Base-by-base conservation (phyloP, 2,888 invertebrate genomes). In the Mycalesis mineus region DNA sequence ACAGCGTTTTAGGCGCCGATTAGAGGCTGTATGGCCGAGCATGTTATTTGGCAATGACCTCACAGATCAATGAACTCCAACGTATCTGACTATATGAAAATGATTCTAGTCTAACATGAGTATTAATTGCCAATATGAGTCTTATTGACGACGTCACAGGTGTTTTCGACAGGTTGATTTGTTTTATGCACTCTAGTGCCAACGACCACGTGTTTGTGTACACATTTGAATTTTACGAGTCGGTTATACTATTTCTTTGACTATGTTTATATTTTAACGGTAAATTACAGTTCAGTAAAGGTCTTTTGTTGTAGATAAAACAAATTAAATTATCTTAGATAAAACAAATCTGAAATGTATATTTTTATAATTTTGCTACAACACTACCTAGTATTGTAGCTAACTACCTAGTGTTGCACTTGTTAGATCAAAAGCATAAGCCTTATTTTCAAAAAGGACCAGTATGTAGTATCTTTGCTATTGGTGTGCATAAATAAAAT, bases 41-140 rank as follows among this genome's bases (percentile, higher is more conserved):
- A 74, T 74, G 78, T 80, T 81, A 85, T 88, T 88, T 83, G 88
- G 86, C 88, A 88, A 87, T 87, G 88, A 88, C 85, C 88, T 78
- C 83, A 64, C 70, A 69, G 85, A 73, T 84, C 86, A 73, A 76
- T 79, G 80, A 83, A 75, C 86, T 69, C 77, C 62, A 14, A 47
- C 44, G 50, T 55, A 45, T 52, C 60, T 58, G 63, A 68, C 59
- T 57, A 58, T 33, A 52, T 33, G 11, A 52, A 33, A 52, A 52
- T 22, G 31, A 33, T 14, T 41, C 31, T 41, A 15, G 15, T 14
- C 15, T 15, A 33, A 17, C 40, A n/a, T 17, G n/a, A 55, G 22
- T 58, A 62, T 64, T 60, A 57, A 58, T 60, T 49, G 53, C 60
- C 61, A 65, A 64, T 58, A 62, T 69, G 61, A 64, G 59, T 63